Evolutionary conservation across 1,140 invertebrate species (phyloP).

Genomic region (Nephila pilipes): DNA sequence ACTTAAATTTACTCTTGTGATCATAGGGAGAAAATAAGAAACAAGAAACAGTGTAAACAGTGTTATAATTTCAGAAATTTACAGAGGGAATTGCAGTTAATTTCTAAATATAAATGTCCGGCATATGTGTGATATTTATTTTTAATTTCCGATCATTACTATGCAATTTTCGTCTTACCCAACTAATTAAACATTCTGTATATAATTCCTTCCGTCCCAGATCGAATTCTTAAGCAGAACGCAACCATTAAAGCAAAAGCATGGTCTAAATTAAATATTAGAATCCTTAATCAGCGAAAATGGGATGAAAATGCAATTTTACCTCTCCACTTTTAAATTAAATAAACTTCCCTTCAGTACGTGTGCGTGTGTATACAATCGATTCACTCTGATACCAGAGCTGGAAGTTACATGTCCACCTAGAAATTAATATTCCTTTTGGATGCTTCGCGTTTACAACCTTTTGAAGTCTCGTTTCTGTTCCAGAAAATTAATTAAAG

Average conservation of each 20-base stretch:
- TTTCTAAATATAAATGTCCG: no score
- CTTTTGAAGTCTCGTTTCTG: constrained; percentile 4
- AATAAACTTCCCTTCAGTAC: constrained; percentile 24
- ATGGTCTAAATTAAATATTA: neutral
- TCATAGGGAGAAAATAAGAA: no score
- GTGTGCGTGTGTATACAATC: neutral
- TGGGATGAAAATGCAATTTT: constrained; percentile 1
- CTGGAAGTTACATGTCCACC: neutral
- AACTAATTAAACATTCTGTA: neutral
- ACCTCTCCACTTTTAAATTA: constrained; percentile 1
- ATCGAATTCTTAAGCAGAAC: neutral
- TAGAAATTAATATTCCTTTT: constrained; percentile 46
- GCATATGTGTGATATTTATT: neutral
- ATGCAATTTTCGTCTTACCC: neutral
- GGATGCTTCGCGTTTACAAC: no score
- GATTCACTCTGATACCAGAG: neutral
- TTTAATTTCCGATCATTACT: neutral
- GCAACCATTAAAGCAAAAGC: neutral
- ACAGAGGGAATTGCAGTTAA: no score
- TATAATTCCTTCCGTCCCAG: neutral
- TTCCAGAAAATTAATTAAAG: constrained; percentile 45
- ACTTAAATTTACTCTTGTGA: no score
- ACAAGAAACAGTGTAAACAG: no score
- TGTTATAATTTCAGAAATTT: no score
- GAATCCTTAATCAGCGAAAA: neutral